Evolutionary conservation across 2,113 vertebrate species (phyloP).

Genomic region (Athene cunicularia): DNA sequence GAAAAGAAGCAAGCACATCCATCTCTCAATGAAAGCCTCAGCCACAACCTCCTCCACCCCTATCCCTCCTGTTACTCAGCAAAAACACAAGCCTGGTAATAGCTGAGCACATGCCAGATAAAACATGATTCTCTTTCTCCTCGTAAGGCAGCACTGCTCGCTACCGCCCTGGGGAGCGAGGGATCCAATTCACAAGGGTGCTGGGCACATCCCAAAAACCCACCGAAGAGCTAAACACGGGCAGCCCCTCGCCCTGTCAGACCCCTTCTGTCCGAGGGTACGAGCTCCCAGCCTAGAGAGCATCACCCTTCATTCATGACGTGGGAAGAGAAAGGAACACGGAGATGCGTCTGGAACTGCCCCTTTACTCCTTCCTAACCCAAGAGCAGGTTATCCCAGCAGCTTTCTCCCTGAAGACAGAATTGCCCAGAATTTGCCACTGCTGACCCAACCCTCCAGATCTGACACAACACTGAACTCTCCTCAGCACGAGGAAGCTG

Average conservation of each 20-base stretch:
- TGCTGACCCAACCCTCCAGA: background rate
- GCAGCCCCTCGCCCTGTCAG: background rate
- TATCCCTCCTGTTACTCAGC: conserved; percentile 16
- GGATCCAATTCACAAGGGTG: background rate
- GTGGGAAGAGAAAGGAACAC: background rate
- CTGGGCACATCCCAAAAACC: background rate
- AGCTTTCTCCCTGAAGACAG: background rate
- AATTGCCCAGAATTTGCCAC: background rate
- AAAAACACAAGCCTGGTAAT: background rate
- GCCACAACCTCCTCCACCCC: background rate
- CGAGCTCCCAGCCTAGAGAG: background rate
- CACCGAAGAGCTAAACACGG: background rate
- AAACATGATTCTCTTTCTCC: background rate
- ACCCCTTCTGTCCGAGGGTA: background rate
- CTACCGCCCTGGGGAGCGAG: background rate
- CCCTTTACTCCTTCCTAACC: background rate
- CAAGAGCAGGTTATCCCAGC: background rate
- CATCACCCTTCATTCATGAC: background rate
- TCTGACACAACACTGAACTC: background rate
- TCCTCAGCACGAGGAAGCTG: background rate
- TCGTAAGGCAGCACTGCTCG: background rate
- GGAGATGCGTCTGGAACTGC: background rate
- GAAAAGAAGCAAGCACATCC: background rate
- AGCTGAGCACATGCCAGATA: background rate
- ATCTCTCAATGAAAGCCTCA: background rate